Evolutionary conservation across 2,888 invertebrate species (phyloP).

Genomic region (Amphipyra berbera): DNA sequence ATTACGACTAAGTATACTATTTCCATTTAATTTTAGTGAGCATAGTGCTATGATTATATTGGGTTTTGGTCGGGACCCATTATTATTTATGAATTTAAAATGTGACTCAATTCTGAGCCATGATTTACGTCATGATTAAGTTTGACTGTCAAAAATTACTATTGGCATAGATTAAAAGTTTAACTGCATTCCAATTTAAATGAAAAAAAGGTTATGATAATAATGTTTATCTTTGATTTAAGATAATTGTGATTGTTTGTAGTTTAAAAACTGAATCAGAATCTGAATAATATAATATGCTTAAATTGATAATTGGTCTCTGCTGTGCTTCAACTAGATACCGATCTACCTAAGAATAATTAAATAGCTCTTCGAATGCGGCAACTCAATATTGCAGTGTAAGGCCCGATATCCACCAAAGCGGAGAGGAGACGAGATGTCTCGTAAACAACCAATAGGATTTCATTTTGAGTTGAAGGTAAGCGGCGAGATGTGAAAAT

Average conservation of each 20-base stretch:
- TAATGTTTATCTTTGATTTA: not conserved
- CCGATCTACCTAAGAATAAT: too few relatives aligned
- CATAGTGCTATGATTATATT: slow-evolving; percentile 63
- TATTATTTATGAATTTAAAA: not conserved
- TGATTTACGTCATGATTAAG: slow-evolving; percentile 8
- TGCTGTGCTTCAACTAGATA: too few relatives aligned
- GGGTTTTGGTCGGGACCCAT: slow-evolving; percentile 39
- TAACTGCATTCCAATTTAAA: not conserved
- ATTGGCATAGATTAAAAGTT: not conserved
- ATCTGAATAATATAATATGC: too few relatives aligned
- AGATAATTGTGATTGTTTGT: not conserved
- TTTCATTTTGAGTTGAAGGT: too few relatives aligned
- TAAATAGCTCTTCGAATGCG: too few relatives aligned
- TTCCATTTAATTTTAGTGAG: slow-evolving; percentile 77
- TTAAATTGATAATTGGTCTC: too few relatives aligned
- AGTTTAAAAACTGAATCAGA: not conserved
- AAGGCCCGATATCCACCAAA: too few relatives aligned
- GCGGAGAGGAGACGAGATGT: too few relatives aligned
- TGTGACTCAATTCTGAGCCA: too few relatives aligned
- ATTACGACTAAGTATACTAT: slow-evolving; percentile 78
- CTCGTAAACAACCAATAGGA: too few relatives aligned
- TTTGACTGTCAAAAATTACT: slow-evolving; percentile 24
- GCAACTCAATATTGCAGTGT: too few relatives aligned
- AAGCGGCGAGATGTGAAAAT: too few relatives aligned
- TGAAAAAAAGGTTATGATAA: slow-evolving; percentile 12